A percentile compares a stretch with the other conserved stretches of the same genome.
phyloP scores from a whole-genome alignment of 2,888 invertebrate genomes.

The Polylopha cassiicola region DNA sequence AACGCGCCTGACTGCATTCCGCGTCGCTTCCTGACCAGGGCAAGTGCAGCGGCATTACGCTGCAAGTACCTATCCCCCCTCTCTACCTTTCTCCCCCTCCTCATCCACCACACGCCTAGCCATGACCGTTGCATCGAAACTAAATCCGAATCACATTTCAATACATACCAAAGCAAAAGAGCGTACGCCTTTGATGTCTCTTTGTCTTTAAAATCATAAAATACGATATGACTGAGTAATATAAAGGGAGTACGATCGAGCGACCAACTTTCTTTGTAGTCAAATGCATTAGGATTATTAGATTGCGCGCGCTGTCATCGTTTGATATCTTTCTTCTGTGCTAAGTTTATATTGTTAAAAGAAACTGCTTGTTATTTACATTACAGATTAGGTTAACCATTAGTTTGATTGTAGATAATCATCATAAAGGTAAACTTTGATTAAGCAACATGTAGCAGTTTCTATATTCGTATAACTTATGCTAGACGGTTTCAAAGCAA shows the following conservation, averaged over 20 bases:
- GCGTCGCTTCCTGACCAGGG: constrained; percentile 74
- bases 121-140: constrained; percentile 9
- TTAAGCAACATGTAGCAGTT: constrained; percentile 36
- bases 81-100: constrained; percentile 30
- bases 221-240: too few relatives aligned
- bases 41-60: constrained; percentile 73
- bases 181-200: too few relatives aligned
- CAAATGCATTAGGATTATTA: constrained; percentile 69
- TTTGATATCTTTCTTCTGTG: too few relatives aligned
- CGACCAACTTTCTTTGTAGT: constrained; percentile 67
- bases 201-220: too few relatives aligned
- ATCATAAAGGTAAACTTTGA: constrained; percentile 31
- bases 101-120: constrained; percentile 37
- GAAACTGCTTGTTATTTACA: too few relatives aligned
- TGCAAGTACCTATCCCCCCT: constrained; percentile 58
- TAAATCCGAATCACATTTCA: constrained; percentile 10
- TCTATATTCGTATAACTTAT: constrained; percentile 43
- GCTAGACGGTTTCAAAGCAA: constrained; percentile 38
- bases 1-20: constrained; percentile 78
- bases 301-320: constrained; percentile 57
- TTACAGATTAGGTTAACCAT: too few relatives aligned
- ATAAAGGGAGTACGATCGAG: too few relatives aligned
- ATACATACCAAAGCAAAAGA: too few relatives aligned
- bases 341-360: too few relatives aligned
- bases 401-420: too few relatives aligned